Conservation (phyloP, 2,888 invertebrate species). For the Macroteleia sp. region DNA sequence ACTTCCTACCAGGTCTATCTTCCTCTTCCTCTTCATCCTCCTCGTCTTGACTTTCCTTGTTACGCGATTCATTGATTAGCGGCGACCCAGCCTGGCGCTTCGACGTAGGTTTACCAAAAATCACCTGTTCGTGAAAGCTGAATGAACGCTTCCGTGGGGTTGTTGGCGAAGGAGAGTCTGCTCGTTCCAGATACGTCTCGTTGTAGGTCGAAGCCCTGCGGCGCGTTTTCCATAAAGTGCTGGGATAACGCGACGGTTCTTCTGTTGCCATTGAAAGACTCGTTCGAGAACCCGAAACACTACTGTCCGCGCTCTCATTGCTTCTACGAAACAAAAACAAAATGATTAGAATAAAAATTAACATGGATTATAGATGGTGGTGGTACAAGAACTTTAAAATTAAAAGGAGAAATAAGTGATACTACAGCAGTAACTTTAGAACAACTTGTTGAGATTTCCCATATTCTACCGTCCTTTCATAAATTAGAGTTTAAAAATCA, state of each 20-base stretch:
- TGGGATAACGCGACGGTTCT: conserved; percentile 54
- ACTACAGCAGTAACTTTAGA: too few species aligned
- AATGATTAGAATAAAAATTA: too few species aligned
- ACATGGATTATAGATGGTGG: too few species aligned
- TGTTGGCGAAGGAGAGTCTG: conserved; percentile 81
- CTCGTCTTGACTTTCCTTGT: conserved; percentile 81
- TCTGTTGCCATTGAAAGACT: conserved; percentile 72
- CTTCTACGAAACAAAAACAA: conserved; percentile 65
- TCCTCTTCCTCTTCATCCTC: conserved; percentile 77
- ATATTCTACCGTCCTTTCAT: too few species aligned
- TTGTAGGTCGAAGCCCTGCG: conserved; percentile 85
- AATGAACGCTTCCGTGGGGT: conserved; percentile 83
- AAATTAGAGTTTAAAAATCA: too few species aligned
- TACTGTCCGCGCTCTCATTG: conserved; percentile 72
- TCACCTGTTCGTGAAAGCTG: conserved; percentile 84
- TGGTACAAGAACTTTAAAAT: too few species aligned
- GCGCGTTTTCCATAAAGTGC: conserved; percentile 70
- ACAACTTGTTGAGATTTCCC: too few species aligned
- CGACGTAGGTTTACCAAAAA: conserved; percentile 61
- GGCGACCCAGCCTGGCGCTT: conserved; percentile 61
- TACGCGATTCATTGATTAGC: conserved; percentile 58
- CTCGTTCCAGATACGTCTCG: conserved; percentile 82
- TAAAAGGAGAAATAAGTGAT: too few species aligned
- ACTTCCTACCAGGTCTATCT: too few species aligned
- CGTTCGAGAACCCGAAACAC: conserved; percentile 73